Evolutionary conservation across 1,140 invertebrate species (phyloP), one percentile per base, ranked within the genome.

Genomic region (Papilio machaon): DNA sequence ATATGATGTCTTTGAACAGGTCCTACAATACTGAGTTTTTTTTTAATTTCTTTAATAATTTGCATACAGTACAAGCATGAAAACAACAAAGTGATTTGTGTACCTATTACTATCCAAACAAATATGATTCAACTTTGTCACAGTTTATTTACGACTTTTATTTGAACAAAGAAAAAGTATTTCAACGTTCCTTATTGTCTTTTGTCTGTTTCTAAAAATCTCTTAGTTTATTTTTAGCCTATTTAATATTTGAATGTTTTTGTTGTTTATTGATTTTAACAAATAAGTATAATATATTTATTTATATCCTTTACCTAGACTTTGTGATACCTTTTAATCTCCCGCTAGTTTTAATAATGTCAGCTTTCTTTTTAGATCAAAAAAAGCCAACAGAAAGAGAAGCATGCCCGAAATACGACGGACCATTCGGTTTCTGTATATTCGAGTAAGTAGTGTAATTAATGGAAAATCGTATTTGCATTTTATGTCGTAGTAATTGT

Each of bases 321-420:
- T 17, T 6, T 35, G 30, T 38, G 30, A 70, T 64, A 64, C 60
- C 30, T 70, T 70, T 70, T 70, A 70, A 70, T 35, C 23, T 38
- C 64, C 30, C 30, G 17, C 58, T 77, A 38, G 30, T 78, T 76
- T 81, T 58, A 79, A 80, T 77, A 73, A 79, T 17, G 77, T 81
- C 78, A 77, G 80, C 43, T 73, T 80, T 81, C n/a, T 81, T 89
- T 88, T 60, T 85, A 94, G 92, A 93, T 94, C 70, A 92, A 92
- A 87, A 85, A 89, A 80, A 91, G 82, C 83, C 88, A 90, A 58
- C 89, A 91, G 79, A 90, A 87, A 78, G 91, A 94, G 80, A 94
- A 92, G 80, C 23, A 30, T 30, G 77, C n/a, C 54, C 85, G 89
- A 43, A 88, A 90, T 79, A 47, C 84, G 15, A 35, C 82, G 6